phyloP scores from a whole-genome alignment of 1,140 invertebrate species.

The Trichogramma pretiosum region DNA sequence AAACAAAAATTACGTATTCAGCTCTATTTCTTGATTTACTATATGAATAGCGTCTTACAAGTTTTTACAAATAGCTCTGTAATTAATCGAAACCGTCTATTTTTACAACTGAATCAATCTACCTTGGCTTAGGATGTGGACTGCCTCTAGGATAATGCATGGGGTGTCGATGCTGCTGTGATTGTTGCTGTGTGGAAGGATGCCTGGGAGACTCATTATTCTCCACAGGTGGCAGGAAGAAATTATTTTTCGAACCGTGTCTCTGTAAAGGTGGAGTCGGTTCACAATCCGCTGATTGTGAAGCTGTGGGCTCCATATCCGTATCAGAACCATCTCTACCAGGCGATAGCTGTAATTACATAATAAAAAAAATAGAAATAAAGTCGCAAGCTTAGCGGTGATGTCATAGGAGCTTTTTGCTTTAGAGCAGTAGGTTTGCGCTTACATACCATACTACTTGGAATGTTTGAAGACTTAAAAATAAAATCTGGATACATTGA shows the following conservation, averaged over 20 bases:
- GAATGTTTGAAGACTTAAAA: constrained; percentile 7
- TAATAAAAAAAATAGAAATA: constrained; percentile 8
- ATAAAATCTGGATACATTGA: constrained; percentile 6
- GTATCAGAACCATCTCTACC: constrained; percentile 66
- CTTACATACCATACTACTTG: neutral
- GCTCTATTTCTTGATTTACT: too few relatives aligned
- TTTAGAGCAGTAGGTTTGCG: neutral
- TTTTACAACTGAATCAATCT: too few relatives aligned
- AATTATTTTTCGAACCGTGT: constrained; percentile 84
- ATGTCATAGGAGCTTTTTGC: too few relatives aligned
- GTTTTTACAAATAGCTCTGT: too few relatives aligned
- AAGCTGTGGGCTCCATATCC: constrained; percentile 75
- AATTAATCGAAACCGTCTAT: too few relatives aligned
- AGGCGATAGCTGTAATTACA: constrained; percentile 60
- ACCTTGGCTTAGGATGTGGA: constrained; percentile 66
- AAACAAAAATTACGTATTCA: too few relatives aligned
- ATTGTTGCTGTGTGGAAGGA: constrained; percentile 40
- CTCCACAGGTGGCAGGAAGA: constrained; percentile 69
- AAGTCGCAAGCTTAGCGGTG: neutral
- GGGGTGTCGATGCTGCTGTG: constrained; percentile 43
- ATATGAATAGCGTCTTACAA: too few relatives aligned
- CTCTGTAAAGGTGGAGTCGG: constrained; percentile 82
- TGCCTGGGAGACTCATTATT: constrained; percentile 56
- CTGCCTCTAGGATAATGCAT: constrained; percentile 62
- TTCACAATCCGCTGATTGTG: constrained; percentile 87